Conservation (phyloP, 1,140 invertebrate genomes). For the Drosophila mauritiana region DNA sequence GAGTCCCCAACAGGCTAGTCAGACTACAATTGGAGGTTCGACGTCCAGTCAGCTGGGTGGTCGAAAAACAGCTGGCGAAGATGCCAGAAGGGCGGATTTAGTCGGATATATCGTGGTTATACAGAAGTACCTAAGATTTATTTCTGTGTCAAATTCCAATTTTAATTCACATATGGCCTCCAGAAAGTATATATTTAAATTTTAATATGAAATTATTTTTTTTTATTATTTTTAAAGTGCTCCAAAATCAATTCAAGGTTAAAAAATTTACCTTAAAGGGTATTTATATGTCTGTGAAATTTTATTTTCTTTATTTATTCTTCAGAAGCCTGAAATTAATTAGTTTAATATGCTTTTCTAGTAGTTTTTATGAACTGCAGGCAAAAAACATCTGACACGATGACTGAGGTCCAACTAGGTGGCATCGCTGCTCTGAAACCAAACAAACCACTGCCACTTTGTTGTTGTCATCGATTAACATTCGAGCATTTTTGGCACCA, state of each 20-base stretch:
- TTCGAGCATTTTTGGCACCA: slow-evolving; percentile 60
- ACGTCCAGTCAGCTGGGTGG: slow-evolving; percentile 51
- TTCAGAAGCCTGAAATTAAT: background rate
- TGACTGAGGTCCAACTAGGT: slow-evolving; percentile 2
- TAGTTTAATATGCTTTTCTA: no score
- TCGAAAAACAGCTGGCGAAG: slow-evolving; percentile 49
- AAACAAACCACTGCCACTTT: slow-evolving; percentile 65
- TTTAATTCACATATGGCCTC: no score
- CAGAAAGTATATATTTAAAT: no score
- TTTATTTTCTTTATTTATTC: background rate
- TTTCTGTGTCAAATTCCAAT: background rate
- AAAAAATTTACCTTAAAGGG: no score
- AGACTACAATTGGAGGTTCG: slow-evolving; percentile 19
- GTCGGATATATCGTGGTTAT: no score
- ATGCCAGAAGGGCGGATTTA: slow-evolving; percentile 48
- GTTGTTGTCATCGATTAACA: slow-evolving; percentile 60
- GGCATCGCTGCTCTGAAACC: slow-evolving; percentile 58
- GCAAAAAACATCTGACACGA: slow-evolving; percentile 7
- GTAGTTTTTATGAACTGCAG: background rate
- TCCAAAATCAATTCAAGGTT: no score
- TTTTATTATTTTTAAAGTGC: no score
- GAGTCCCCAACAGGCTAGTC: slow-evolving; percentile 29
- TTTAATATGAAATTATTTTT: no score
- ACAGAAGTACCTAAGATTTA: background rate
- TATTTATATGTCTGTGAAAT: no score